A percentile compares a stretch with the other conserved stretches of the same genome.
phyloP scores from a whole-genome alignment of 2,888 invertebrate species.

The Drosophila macrospina region DNA sequence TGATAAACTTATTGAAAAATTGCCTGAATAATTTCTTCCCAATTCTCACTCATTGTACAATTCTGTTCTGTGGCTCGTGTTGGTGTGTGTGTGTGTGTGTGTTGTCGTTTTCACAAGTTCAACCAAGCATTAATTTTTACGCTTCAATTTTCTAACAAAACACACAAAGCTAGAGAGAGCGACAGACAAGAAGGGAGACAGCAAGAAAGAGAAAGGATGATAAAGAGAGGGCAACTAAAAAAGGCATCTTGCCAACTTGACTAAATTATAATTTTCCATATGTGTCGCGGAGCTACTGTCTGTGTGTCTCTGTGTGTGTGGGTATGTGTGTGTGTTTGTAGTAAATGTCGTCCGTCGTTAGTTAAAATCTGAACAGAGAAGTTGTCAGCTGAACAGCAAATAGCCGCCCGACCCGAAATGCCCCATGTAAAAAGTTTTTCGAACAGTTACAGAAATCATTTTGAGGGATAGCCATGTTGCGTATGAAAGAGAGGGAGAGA shows the following conservation, averaged over 20 bases:
- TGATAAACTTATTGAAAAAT: background rate
- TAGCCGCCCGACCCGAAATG: slow-evolving; percentile 54
- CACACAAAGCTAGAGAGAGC: slow-evolving; percentile 40
- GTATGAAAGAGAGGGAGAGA: slow-evolving; percentile 1
- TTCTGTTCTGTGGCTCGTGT: slow-evolving; percentile 13
- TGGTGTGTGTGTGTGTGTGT: slow-evolving; percentile 34
- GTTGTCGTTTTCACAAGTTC: slow-evolving; percentile 77
- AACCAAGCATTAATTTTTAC: slow-evolving; percentile 80
- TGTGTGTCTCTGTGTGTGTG: slow-evolving; percentile 18
- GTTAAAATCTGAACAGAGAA: slow-evolving; percentile 76
- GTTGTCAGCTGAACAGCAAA: slow-evolving; percentile 70
- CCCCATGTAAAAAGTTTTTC: slow-evolving; percentile 74
- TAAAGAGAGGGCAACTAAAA: slow-evolving; percentile 14
- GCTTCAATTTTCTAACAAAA: slow-evolving; percentile 76
- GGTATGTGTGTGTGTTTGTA: slow-evolving; percentile 14
- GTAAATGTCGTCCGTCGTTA: slow-evolving; percentile 68
- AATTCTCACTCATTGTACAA: slow-evolving; percentile 17
- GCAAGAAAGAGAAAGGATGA: slow-evolving; percentile 15
- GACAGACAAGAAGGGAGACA: slow-evolving; percentile 7
- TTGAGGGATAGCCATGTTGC: slow-evolving; percentile 46
- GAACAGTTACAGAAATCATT: slow-evolving; percentile 81
- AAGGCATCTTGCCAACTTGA: slow-evolving; percentile 59
- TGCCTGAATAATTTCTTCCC: slow-evolving; percentile 10
- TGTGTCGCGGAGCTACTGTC: slow-evolving; percentile 33
- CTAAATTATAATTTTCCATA: slow-evolving; percentile 79